Evolutionary conservation across 2,797 vertebrate species (phyloP), one percentile per base, ranked within the genome.

Genomic region (Cheirogaleus major): DNA sequence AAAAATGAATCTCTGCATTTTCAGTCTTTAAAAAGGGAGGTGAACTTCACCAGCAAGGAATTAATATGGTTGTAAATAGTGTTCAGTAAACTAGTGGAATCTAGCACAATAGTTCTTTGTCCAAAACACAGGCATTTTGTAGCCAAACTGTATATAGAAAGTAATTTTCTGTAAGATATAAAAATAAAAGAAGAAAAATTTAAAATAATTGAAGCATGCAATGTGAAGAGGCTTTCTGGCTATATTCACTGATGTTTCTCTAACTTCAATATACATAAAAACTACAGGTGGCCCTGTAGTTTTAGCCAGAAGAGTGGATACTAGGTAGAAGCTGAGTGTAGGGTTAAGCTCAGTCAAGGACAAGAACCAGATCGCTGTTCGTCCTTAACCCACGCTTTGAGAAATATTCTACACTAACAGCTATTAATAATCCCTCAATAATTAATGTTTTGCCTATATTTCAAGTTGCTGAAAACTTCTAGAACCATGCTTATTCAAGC

Each of bases 231-330:
- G 13, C 27, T 55, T 43, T 86, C 8, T 69, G 32, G 12, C 48
- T 70, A 0, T 41, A 61, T 18, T 79, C 3, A 27, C 13, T 9
- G 43, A 25, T 67, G 20, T 55, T 89, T 96, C 38, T 85, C 4
- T 38, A 48, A 94, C 41, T 27, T 88, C 41, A 30, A 8, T 7
- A 2, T 30, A 1, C 6, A 17, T 25, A 23, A 79, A 57, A 59
- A 61, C 55, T 59, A 32, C 1, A n/a, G 0, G 0, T n/a, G 57
- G 7, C 35, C 45, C 45, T 45, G 45, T 45, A 45, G 45, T 45
- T 43, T 61, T 5, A 45, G 22, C 4, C 35, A 57, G 25, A 75
- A 63, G 73, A 10, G 15, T 65, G 15, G 4, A 48, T n/a, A 17
- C 0, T 20, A 14, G 14, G 1, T 7, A 45, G 2, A 5, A 55